Evolutionary conservation across 2,888 invertebrate genomes (phyloP), one percentile per base, ranked within the genome.

Genomic region (Biston stratarius): DNA sequence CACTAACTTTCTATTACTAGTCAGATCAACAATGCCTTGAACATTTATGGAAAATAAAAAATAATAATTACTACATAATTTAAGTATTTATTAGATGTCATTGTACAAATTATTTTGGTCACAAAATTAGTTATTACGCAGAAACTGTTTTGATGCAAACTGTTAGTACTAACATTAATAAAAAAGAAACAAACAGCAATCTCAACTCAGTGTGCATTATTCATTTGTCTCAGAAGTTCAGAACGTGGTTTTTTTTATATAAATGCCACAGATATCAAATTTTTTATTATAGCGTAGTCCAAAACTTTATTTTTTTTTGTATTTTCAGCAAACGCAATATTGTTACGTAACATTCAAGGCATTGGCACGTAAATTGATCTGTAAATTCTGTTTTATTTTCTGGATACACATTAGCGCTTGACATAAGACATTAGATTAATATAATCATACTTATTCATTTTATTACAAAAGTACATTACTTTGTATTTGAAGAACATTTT

Each of bases 401-500:
- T 44, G 11, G 12, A 34, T 49, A 63, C 51, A 56, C 48, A 56
- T 53, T 58, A 47, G 59, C 60, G 55, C 59, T 60, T 48, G n/a
- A 15, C 33, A 48, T 14, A 38, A 45, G 1, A 44, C 11, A 64
- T 64, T 53, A 58, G 45, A 45, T 58, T 58, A 45, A 9, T 10
- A 33, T 14, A 40, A 14, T 45, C 12, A 15, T 38, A 45, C 36
- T 34, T 47, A 38, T n/a, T 14, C 7, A 47, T 57, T 58, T 40
- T 44, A 45, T 58, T 24, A 51, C 49, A 59, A 59, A 33, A 8
- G 49, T 59, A 59, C 24, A 51, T 49, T 58, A 48, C 47, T n/a
- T 40, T 6, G n/a, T 63, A 60, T 63, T 62, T 67, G 58, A 34
- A 59, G 10, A 63, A 67, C 40, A 55, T 55, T 55, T 62, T 55